Evolutionary conservation across 2,797 vertebrate genomes (phyloP), one percentile per base, ranked within the genome.

Genomic region (Anabas testudineus): DNA sequence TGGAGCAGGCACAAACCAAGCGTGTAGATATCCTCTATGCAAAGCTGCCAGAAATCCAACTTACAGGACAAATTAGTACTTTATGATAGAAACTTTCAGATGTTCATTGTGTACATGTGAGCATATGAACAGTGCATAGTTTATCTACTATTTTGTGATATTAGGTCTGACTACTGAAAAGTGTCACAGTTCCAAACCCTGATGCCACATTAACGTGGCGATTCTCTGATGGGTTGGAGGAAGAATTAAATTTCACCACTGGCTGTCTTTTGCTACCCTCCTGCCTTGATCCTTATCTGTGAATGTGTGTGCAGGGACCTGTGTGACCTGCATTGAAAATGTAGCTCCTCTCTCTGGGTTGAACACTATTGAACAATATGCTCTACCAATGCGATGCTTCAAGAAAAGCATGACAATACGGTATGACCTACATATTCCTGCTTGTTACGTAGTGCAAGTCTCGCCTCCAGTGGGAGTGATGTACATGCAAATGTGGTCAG

Each of bases 341-440:
- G 39, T 7, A 22, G 15, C 18, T 24, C 8, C 55, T 14, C 5
- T 55, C 34, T 34, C 16, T 12, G 22, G 5, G 2, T 65, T 48
- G 18, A 19, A 15, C n/a, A 18, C n/a, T 22, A 1, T 41, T 10
- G 7, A 32, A 13, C 19, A 37, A 39, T 48, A 18, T 36, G 10
- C 14, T 57, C 14, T 48, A 18, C 52, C 37, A 13, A 21, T 30
- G 14, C 7, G 10, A 18, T 18, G 49, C 6, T 16, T 46, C 4
- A 22, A 34, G 12, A 48, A 14, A 22, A 22, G 18, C 18, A 10
- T 19, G 46, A 18, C 51, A 6, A 39, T 15, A n/a, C 47, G 45
- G 15, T n/a, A 19, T 60, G 57, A 67, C 52, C 39, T 48, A 56
- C 24, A 57, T 71, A 16, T 51, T 34, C 10, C 14, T 28, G 36